phyloP scores from a whole-genome alignment of 2,113 vertebrate species.

The Clupea harengus region DNA sequence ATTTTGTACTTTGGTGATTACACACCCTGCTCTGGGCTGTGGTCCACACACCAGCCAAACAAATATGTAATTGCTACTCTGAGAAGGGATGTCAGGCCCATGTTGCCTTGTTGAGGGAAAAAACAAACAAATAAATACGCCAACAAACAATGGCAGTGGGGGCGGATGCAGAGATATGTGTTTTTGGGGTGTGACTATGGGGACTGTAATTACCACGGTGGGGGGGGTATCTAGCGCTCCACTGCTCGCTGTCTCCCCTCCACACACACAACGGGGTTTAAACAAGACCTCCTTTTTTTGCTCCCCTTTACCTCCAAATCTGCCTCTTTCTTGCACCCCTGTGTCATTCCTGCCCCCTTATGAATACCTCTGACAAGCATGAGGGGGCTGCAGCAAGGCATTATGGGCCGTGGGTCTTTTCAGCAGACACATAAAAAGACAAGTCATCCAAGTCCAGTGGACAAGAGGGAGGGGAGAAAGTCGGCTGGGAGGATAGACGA shows the following conservation, averaged over 20 bases:
- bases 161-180: neutral
- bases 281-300: neutral
- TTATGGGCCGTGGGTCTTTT: neutral
- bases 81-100: neutral
- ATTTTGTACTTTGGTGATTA: constrained; percentile 16
- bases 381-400: neutral
- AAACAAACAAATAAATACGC: neutral
- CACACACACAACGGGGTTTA: too few relatives aligned
- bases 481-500: constrained; percentile 46
- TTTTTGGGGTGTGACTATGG: neutral
- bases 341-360: neutral
- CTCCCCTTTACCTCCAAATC: neutral
- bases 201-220: neutral
- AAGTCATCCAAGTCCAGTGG: neutral
- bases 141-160: neutral
- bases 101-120: neutral
- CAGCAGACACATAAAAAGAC: neutral
- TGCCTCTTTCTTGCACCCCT: neutral
- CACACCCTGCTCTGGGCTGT: constrained; percentile 19
- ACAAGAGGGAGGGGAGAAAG: neutral
- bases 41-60: constrained; percentile 18
- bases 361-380: neutral
- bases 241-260: too few relatives aligned
- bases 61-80: constrained; percentile 26
- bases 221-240: too few relatives aligned